A percentile compares a stretch with the other conserved stretches of the same genome.
phyloP scores from a whole-genome alignment of 1,140 invertebrate species.

The Bombus haemorrhoidalis region DNA sequence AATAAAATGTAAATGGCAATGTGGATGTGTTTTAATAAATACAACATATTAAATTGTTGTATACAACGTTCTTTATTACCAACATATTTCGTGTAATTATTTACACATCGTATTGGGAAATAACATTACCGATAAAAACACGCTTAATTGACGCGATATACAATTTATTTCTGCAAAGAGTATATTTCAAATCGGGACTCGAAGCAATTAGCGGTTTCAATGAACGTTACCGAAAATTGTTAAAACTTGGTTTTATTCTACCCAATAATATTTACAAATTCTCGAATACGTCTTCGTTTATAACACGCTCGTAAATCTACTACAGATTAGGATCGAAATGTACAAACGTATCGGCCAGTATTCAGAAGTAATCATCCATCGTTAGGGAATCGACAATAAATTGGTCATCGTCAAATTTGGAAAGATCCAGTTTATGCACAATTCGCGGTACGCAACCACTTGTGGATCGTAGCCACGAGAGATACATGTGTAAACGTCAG shows the following conservation, averaged over 20 bases:
- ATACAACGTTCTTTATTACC: constrained; percentile 20
- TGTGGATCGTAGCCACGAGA: constrained; percentile 70
- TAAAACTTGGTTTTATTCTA: neutral
- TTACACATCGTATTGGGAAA: neutral
- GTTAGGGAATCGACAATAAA: neutral
- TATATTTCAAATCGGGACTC: too few relatives aligned
- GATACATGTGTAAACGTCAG: constrained; percentile 28
- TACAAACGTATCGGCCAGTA: neutral
- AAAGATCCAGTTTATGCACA: constrained; percentile 7
- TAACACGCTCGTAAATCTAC: too few relatives aligned
- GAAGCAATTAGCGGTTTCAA: neutral
- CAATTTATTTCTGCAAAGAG: neutral
- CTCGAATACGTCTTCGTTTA: neutral
- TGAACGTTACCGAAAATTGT: neutral
- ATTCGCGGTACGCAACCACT: constrained; percentile 71
- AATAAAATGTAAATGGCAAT: neutral
- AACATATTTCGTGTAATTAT: neutral
- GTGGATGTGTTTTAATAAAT: constrained; percentile 16
- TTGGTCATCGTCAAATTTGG: constrained; percentile 18
- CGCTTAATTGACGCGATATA: neutral
- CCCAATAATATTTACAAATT: neutral
- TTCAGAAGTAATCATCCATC: neutral
- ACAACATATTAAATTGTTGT: neutral
- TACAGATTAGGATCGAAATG: neutral
- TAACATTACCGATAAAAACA: neutral